Percentiles rank a stretch among this genome's conserved stretches.
These are phyloP conservation scores for Mionectes macconnelli DNA, from an alignment of 2,113 vertebrate species.

Conservation along the genomic window DNA sequence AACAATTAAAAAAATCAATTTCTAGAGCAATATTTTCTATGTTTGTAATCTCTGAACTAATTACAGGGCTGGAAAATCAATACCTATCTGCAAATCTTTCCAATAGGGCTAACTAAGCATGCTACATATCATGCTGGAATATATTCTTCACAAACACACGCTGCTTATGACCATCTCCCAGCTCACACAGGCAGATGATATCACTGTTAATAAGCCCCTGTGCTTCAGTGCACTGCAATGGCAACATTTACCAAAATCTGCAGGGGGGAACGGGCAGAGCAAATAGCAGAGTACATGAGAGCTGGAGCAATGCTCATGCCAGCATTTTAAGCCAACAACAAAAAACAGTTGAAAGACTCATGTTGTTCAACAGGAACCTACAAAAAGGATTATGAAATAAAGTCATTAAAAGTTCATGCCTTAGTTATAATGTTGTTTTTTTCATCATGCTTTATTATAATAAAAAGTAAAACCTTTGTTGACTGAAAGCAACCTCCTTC, in stretches of 20 bases:
- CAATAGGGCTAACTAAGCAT: background rate
- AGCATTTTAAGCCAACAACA: background rate
- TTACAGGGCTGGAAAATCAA: constrained; percentile 45
- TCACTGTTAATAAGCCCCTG: background rate
- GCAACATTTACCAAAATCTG: background rate
- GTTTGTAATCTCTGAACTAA: constrained; percentile 44
- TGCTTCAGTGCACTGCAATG: background rate
- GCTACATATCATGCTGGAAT: background rate
- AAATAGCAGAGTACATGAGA: background rate
- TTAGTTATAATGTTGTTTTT: background rate
- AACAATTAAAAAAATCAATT: constrained; percentile 42
- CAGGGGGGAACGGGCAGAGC: background rate
- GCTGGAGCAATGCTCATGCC: background rate
- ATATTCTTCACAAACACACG: background rate
- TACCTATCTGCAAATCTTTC: constrained; percentile 34
- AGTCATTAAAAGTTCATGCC: background rate
- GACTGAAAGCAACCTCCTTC: background rate
- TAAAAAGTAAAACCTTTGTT: background rate
- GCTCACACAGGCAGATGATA: background rate
- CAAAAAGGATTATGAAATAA: background rate
- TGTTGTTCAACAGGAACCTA: background rate
- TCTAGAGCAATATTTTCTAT: constrained; percentile 25
- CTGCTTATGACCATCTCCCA: background rate
- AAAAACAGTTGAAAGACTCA: background rate
- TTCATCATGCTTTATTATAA: background rate